A percentile compares a stretch with the other conserved stretches of the same genome.
Conservation (phyloP, 2,113 vertebrate species). For the Shinisaurus crocodilurus region DNA sequence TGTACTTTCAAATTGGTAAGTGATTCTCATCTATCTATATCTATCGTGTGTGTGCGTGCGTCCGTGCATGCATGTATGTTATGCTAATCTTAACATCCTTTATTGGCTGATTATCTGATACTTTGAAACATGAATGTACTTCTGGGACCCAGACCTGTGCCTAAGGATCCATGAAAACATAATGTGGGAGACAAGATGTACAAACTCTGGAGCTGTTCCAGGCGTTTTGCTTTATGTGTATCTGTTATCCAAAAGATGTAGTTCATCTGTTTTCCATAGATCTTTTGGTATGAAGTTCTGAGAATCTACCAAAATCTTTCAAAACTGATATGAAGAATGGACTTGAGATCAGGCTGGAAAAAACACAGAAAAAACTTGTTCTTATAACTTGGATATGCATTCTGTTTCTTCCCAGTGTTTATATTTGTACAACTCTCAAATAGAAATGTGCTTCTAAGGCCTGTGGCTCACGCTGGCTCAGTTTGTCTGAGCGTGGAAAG, state of each 20-base stretch:
- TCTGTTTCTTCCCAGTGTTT: neutral
- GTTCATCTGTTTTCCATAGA: neutral
- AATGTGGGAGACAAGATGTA: neutral
- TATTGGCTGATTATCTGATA: neutral
- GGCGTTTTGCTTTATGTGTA: neutral
- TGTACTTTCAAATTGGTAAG: neutral
- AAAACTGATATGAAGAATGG: neutral
- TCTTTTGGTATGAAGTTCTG: neutral
- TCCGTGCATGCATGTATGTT: neutral
- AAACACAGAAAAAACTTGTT: neutral
- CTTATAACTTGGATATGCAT: neutral
- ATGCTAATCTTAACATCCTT: neutral
- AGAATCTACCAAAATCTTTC: neutral
- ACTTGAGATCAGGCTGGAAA: neutral
- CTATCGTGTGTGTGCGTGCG: too few species aligned
- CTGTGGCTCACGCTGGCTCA: too few species aligned
- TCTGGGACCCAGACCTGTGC: neutral
- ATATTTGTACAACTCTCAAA: neutral
- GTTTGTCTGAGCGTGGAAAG: too few species aligned
- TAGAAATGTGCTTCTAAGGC: neutral
- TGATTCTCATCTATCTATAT: neutral
- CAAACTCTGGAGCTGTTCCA: neutral
- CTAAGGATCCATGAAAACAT: neutral
- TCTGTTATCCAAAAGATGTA: neutral
- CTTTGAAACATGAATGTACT: neutral